Evolutionary conservation across 2,888 invertebrate species (phyloP).

Genomic region (Diplolepis rosae): DNA sequence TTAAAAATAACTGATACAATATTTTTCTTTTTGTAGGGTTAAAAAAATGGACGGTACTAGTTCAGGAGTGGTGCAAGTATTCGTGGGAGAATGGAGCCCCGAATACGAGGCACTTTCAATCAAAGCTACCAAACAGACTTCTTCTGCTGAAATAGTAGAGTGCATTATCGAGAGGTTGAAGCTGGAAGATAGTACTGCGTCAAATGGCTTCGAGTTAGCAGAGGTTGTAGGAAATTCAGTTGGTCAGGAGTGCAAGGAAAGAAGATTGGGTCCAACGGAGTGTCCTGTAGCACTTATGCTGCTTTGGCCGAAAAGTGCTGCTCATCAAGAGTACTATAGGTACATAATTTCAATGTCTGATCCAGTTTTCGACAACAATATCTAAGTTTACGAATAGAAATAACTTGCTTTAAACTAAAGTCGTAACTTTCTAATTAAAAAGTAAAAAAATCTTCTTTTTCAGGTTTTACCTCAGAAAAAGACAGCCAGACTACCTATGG

Average conservation of each 20-base stretch:
- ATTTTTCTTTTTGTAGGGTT: constrained; percentile 56
- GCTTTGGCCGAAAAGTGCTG: constrained; percentile 83
- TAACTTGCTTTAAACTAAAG: constrained; percentile 8
- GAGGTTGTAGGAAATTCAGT: constrained; percentile 91
- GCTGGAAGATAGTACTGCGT: constrained; percentile 76
- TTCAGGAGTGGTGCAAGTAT: constrained; percentile 80
- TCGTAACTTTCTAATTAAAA: constrained; percentile 61
- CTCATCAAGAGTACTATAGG: constrained; percentile 75
- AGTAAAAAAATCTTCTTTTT: constrained; percentile 48
- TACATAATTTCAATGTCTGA: no score
- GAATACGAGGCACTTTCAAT: constrained; percentile 93
- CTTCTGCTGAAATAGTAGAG: constrained; percentile 92
- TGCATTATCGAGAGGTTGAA: constrained; percentile 84
- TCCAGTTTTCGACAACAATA: no score
- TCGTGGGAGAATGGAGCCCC: constrained; percentile 90
- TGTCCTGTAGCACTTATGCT: constrained; percentile 89
- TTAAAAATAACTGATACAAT: no score
- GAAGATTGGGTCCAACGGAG: constrained; percentile 87
- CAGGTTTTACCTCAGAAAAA: constrained; percentile 92
- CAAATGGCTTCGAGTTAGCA: constrained; percentile 85
- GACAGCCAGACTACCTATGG: constrained; percentile 89
- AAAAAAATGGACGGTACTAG: constrained; percentile 69
- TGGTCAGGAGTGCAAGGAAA: constrained; percentile 94
- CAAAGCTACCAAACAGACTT: constrained; percentile 93
- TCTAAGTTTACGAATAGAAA: constrained; percentile 32